Evolutionary conservation across 2,797 vertebrate genomes (phyloP), one percentile per base, ranked within the genome.

Genomic region (Iguana delicatissima): DNA sequence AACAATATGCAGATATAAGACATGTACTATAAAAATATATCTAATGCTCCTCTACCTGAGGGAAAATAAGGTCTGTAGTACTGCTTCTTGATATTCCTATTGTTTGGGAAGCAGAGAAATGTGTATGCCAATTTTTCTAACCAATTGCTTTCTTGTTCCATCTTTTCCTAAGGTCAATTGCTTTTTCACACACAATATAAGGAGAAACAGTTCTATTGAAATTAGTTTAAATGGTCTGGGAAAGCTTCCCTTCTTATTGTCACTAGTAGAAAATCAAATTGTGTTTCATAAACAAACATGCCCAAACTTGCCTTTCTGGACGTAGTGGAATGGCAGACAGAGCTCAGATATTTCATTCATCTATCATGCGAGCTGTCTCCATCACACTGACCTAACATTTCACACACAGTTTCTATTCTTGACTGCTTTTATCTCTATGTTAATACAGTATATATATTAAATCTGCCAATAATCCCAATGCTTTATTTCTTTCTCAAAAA

Each of bases 221-320:
- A 59, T 84, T 86, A 81, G 74, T 90, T 52, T 57, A 42, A 90
- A 35, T 46, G 52, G 89, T 64, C 82, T 93, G 80, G 91, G 87
- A 94, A 92, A 95, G 24, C 12, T 77, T 0, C 46, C 55, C 59
- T 95, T 90, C 24, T 50, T 87, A 89, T 80, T 86, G 22, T 89
- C 89, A 50, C 64, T 76, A 74, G 85, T 0, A 94, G 94, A 92
- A 92, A 92, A 93, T 38, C 20, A 80, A 91, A 92, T 0, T 18
- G 10, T 24, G 3, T 69, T 13, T 87, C 59, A 89, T 38, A 88
- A 86, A 86, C 84, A 91, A 94, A 91, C 97, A 95, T 95, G 97
- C 84, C 96, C 52, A 46, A 90, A 92, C 97, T 93, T 14, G 96
- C 82, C 92, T 88, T 89, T 84, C 85, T 87, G 86, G 86, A 82